Evolutionary conservation across 2,797 vertebrate genomes (phyloP).

Genomic region (Vultur gryphus): DNA sequence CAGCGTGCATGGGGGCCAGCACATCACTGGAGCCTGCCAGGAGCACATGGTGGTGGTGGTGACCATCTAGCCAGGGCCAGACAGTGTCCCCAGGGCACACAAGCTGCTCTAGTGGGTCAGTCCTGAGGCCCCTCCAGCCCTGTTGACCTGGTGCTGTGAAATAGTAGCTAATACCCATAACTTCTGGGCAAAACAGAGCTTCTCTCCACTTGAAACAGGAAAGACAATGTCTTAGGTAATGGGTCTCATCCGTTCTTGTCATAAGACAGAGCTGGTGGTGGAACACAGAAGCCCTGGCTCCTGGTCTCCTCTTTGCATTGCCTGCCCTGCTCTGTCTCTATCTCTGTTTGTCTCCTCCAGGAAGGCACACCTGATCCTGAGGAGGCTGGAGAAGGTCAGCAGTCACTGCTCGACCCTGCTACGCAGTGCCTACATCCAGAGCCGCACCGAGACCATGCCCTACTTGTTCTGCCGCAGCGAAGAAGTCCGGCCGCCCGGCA

Average conservation of each 20-base stretch:
- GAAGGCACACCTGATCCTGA: slow-evolving; percentile 93
- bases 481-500: slow-evolving; percentile 79
- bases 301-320: background rate
- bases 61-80: background rate
- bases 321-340: background rate
- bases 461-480: slow-evolving; percentile 90
- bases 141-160: background rate
- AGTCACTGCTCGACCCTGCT: slow-evolving; percentile 86
- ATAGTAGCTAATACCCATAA: background rate
- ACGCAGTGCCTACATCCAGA: slow-evolving; percentile 93
- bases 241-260: rapidly evolving
- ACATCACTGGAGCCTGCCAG: background rate
- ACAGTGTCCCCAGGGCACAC: no score
- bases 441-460: slow-evolving; percentile 91
- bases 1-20: background rate
- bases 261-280: background rate
- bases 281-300: background rate
- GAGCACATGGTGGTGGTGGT: no score
- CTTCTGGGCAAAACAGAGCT: background rate
- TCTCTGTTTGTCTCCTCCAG: slow-evolving; percentile 67
- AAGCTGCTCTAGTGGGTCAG: background rate
- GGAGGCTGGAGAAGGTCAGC: slow-evolving; percentile 90
- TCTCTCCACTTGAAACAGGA: background rate
- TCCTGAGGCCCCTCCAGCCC: background rate
- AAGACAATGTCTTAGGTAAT: background rate